These are phyloP conservation scores for Hipposideros armiger DNA, from an alignment of 2,113 vertebrate species.

Conservation along the genomic window DNA sequence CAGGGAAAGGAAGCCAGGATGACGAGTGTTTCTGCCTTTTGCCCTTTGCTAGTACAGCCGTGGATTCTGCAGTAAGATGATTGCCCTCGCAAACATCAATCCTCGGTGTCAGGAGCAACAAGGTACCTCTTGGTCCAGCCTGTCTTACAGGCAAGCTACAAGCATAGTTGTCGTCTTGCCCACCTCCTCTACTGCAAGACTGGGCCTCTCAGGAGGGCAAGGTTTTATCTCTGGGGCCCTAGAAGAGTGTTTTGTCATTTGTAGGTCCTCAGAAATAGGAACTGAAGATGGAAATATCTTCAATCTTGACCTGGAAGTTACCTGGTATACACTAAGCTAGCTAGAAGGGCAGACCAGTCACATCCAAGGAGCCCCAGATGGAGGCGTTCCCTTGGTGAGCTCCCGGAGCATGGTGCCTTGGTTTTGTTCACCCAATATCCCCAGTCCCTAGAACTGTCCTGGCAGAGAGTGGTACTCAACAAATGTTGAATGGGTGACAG, in stretches of 20 bases:
- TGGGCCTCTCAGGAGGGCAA: not conserved
- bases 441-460: not conserved
- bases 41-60: not conserved
- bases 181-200: not conserved
- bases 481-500: not conserved
- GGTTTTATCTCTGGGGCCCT: not conserved
- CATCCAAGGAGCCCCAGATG: not conserved
- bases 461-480: not conserved
- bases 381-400: not conserved
- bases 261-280: not conserved
- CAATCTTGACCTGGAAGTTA: not conserved
- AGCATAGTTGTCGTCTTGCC: not conserved
- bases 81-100: not conserved
- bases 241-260: slow-evolving; percentile 19
- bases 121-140: not conserved
- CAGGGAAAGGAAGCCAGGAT: not conserved
- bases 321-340: not conserved
- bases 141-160: not conserved
- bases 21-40: not conserved
- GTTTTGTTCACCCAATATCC: not conserved
- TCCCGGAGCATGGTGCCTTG: not conserved
- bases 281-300: not conserved
- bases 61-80: not conserved
- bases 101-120: not conserved
- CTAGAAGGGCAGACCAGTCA: not conserved